Base-by-base conservation (phyloP, 2,113 vertebrate genomes). In the Gobio gobio region DNA sequence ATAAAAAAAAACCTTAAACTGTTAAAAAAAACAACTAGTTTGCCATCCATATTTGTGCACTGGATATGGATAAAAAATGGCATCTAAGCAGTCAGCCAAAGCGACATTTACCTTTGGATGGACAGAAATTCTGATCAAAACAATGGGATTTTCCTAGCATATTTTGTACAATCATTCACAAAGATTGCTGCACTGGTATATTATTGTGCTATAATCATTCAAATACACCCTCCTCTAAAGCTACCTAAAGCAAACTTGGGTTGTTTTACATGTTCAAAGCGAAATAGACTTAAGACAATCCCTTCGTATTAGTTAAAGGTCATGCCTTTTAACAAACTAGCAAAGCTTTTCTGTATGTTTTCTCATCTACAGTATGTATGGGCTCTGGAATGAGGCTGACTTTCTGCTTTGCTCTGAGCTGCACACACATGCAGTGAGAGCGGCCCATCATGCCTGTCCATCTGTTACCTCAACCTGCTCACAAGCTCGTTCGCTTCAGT, bases 381-480 rank as follows among this genome's bases (percentile, higher is more conserved):
- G 33, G 8, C 54, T 6, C 36, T 74, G 47, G 22, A 85, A 81
- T 66, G 61, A 76, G 36, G 59, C 43, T 51, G 2, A 49, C 14
- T 45, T 26, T 29, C 29, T 3, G 2, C 24, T 80, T n/a, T 81
- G 61, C 78, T 66, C 61, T 49, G 43, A 81, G 78, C 45, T 68
- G 79, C 45, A 68, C 59, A 80, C 45, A 33, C 79, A 68, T 68
- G 61, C 79, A 49, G 59, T 36, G 20, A 47, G 47, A 66, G 61
- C 45, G 22, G 47, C 58, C n/a, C 40, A 45, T 63, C 78, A 80
- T 80, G 58, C 63, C 79, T 33, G 26, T 49, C 24, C 79, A 81
- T 68, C 45, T 84, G 86, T 95, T 95, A 95, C 94, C 95, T 95
- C 88, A 95, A 93, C 93, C 91, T 94, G 94, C 88, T 93, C 91